A percentile compares a stretch with the other conserved stretches of the same genome.
phyloP scores from a whole-genome alignment of 2,113 vertebrate species.

The Erinaceus europaeus region DNA sequence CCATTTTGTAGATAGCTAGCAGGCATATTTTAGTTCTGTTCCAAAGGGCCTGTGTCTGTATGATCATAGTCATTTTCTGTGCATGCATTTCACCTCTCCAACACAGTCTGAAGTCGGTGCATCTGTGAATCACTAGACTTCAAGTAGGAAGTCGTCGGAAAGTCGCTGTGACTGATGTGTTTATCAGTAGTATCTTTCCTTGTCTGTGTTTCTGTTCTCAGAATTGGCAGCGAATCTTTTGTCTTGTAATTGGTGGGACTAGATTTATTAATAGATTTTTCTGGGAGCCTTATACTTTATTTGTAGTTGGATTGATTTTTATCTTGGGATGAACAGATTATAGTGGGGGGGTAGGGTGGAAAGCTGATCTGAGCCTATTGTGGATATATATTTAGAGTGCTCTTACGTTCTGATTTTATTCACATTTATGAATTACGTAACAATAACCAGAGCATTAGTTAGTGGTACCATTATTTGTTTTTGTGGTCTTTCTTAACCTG shows the following conservation, averaged over 20 bases:
- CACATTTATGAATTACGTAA: background rate
- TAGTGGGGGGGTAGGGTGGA: background rate
- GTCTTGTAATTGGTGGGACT: background rate
- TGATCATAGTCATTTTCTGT: too few relatives aligned
- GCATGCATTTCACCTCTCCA: too few relatives aligned
- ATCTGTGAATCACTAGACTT: slow-evolving; percentile 43
- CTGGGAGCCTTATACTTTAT: background rate
- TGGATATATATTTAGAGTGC: background rate
- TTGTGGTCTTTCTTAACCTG: background rate
- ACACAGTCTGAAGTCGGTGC: too few relatives aligned
- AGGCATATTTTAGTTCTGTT: too few relatives aligned
- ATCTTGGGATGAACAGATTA: background rate
- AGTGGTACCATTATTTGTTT: background rate
- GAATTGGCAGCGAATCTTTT: background rate
- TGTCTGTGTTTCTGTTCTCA: slow-evolving; percentile 34
- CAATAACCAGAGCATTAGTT: background rate
- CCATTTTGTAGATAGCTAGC: too few relatives aligned
- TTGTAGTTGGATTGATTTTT: background rate
- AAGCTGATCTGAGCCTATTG: background rate
- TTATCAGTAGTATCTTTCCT: background rate
- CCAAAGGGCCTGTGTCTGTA: too few relatives aligned
- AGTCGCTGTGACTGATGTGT: slow-evolving; percentile 22
- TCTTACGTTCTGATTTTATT: background rate
- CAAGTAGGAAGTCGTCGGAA: slow-evolving; percentile 51
- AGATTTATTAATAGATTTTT: background rate